Conservation (phyloP, 2,113 vertebrate genomes). For the Chloropsis hardwickii region DNA sequence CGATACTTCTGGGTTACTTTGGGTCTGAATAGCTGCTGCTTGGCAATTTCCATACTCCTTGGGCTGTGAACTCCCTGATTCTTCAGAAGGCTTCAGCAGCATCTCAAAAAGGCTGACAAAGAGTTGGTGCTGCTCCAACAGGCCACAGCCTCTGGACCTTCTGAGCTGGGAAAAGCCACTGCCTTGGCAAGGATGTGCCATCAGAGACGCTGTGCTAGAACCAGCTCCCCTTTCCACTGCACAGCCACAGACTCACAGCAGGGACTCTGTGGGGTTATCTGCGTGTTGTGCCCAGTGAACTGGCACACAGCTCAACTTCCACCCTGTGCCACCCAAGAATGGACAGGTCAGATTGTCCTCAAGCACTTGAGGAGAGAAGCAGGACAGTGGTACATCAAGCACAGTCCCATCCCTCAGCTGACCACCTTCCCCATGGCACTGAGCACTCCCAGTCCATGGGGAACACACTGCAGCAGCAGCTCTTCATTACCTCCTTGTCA, state of each 20-base stretch:
- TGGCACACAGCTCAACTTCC: background rate
- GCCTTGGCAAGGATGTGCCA: background rate
- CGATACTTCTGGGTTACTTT: background rate
- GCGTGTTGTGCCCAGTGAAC: rapidly evolving
- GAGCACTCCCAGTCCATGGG: background rate
- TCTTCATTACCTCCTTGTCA: constrained; percentile 85
- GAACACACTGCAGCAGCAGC: background rate
- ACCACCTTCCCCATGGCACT: background rate
- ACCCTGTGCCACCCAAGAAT: background rate
- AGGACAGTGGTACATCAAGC: background rate
- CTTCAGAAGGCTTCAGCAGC: background rate
- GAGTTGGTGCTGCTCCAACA: background rate
- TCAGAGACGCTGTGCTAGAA: background rate
- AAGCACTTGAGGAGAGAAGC: background rate
- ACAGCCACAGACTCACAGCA: background rate
- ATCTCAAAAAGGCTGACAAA: background rate
- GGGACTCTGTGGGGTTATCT: background rate
- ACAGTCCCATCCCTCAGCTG: background rate
- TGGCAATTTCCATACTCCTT: background rate
- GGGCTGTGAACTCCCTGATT: background rate
- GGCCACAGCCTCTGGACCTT: background rate
- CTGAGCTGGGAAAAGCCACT: background rate
- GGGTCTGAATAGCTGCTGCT: background rate
- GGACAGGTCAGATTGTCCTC: background rate
- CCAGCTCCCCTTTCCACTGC: background rate